These are phyloP conservation scores for Craniophora ligustri DNA, from an alignment of 2,888 invertebrate genomes.

Conservation along the genomic window DNA sequence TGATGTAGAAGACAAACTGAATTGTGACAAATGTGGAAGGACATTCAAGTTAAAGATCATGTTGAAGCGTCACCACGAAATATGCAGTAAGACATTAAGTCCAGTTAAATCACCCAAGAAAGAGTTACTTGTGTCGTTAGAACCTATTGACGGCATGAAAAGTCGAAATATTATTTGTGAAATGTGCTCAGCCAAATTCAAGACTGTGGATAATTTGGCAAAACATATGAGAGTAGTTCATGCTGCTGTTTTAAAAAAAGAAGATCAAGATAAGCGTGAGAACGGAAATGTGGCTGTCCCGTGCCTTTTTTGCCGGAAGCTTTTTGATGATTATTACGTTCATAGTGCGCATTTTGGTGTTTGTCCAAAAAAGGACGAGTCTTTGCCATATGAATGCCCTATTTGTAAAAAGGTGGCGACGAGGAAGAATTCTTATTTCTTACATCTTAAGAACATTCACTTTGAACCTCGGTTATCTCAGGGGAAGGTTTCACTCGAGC, in stretches of 20 bases:
- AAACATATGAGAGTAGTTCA: slow-evolving; percentile 81
- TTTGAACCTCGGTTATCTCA: slow-evolving; percentile 59
- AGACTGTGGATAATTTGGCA: slow-evolving; percentile 73
- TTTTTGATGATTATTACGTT: slow-evolving; percentile 72
- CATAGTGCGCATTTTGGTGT: slow-evolving; percentile 71
- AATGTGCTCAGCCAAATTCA: slow-evolving; percentile 76
- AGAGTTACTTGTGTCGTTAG: slow-evolving; percentile 73
- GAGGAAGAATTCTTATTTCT: slow-evolving; percentile 67
- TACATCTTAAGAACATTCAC: slow-evolving; percentile 73
- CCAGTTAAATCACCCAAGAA: slow-evolving; percentile 67
- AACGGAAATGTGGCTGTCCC: slow-evolving; percentile 63
- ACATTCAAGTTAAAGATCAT: slow-evolving; percentile 84
- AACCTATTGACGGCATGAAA: slow-evolving; percentile 71
- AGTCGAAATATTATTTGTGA: slow-evolving; percentile 68
- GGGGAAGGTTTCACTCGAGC: slow-evolving; percentile 31
- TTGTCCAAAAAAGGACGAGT: slow-evolving; percentile 68
- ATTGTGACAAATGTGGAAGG: slow-evolving; percentile 78
- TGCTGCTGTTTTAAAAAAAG: slow-evolving; percentile 71
- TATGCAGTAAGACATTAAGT: slow-evolving; percentile 60
- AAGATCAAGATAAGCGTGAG: slow-evolving; percentile 39
- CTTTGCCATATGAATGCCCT: slow-evolving; percentile 66
- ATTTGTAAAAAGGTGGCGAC: slow-evolving; percentile 69
- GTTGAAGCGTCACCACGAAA: slow-evolving; percentile 79
- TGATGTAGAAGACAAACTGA: slow-evolving; percentile 72
- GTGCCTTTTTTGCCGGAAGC: slow-evolving; percentile 73